These are phyloP conservation scores for Pteropus rufus DNA, from an alignment of 2,797 vertebrate species.

Conservation along the genomic window DNA sequence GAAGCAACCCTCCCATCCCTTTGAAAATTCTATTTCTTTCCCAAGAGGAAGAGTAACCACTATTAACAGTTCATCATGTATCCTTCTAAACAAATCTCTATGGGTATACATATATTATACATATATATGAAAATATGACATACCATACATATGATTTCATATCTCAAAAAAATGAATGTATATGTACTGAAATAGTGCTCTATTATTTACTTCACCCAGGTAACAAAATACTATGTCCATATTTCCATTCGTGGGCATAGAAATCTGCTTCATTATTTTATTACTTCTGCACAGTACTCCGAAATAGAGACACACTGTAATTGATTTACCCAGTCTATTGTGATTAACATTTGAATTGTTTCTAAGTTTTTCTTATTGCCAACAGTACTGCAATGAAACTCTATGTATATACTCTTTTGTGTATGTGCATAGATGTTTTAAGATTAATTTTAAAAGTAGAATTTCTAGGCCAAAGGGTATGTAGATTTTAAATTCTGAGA, in stretches of 20 bases:
- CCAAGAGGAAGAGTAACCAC: neutral
- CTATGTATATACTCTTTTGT: neutral
- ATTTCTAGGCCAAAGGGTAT: neutral
- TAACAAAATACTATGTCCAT: neutral
- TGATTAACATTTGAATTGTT: neutral
- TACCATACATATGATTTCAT: neutral
- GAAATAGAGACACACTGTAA: neutral
- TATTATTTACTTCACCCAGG: neutral
- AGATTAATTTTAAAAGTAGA: neutral
- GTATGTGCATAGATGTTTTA: neutral
- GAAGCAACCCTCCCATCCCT: neutral
- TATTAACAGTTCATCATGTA: neutral
- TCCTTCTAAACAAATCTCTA: neutral
- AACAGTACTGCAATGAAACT: neutral
- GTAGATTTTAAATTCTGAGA: neutral
- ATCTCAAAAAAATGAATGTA: neutral
- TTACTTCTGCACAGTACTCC: neutral
- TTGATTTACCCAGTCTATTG: neutral
- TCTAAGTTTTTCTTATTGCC: neutral
- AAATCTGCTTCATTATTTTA: neutral
- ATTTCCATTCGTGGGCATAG: neutral
- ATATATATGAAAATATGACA: neutral
- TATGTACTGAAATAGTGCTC: neutral
- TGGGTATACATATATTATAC: neutral
- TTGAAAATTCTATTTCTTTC: slow-evolving; percentile 9